These are phyloP conservation scores for Drosophila lutescens DNA, from an alignment of 2,888 invertebrate genomes.

Conservation along the genomic window DNA sequence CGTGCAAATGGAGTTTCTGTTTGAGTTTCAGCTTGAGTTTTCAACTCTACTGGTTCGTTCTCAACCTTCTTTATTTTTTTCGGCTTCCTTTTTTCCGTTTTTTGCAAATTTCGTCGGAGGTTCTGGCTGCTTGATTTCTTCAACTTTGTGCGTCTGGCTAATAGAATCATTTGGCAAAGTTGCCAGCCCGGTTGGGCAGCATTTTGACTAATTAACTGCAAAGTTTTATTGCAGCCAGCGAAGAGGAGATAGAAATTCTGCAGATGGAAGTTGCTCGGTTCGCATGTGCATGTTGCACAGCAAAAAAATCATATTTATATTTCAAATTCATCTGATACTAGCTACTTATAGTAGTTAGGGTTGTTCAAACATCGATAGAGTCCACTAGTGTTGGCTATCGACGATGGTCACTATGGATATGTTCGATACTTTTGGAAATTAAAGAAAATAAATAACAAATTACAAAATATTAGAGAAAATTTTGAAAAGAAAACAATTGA, in stretches of 20 bases:
- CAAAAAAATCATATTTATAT: background rate
- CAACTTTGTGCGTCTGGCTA: constrained; percentile 42
- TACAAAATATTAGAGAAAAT: no score
- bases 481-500: no score
- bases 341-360: no score
- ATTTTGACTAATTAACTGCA: constrained; percentile 77
- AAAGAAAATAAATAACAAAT: no score
- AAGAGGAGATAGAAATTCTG: constrained; percentile 24
- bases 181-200: constrained; percentile 69
- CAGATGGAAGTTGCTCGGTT: constrained; percentile 26
- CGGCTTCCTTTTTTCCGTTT: constrained; percentile 10
- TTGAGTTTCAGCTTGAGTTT: background rate
- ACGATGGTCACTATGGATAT: no score
- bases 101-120: constrained; percentile 7
- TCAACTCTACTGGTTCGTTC: background rate
- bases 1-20: constrained; percentile 42
- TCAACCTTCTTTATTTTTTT: no score
- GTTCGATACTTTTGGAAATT: no score
- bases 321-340: no score
- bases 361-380: no score
- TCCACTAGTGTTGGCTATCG: no score
- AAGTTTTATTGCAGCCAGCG: constrained; percentile 58
- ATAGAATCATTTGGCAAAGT: constrained; percentile 65
- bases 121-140: constrained; percentile 19
- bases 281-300: constrained; percentile 13